Evolutionary conservation across 2,797 vertebrate genomes (phyloP), one percentile per base, ranked within the genome.

Genomic region (Pteropus rufus): DNA sequence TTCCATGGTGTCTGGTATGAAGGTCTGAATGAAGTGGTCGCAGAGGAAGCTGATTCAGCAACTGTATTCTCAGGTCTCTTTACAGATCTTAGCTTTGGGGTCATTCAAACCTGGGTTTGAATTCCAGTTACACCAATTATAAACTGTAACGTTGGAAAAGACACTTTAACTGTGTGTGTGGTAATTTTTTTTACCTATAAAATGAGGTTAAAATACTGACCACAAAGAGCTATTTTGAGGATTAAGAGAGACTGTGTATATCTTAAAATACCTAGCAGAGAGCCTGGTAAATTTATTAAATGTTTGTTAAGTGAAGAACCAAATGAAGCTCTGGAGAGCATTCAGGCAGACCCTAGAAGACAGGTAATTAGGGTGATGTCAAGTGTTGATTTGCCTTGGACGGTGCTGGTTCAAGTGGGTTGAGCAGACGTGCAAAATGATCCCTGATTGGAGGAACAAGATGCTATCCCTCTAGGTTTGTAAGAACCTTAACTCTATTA

Each of bases 1-100:
- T 94, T 77, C 72, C 18, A 3, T 10, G 2, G 21, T 88, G 67
- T 76, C 69, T 82, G 16, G 15, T 41, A 64, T 11, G 39, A 70
- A 75, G 54, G 65, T 94, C 44, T 82, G 81, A 92, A 92, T 65
- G 31, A 94, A 93, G 52, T 65, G 31, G 73, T 24, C 14, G 29
- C 29, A 46, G 36, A 91, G 58, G 56, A 46, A 85, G 19, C 49
- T 82, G 65, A 95, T 88, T 95, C 49, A 90, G 84, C 72, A 90
- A 31, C 24, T 84, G 7, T 16, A 24, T 85, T 82, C 16, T 29
- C 39, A 56, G 36, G 60, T 52, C 3, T 75, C 67, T 46, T 64
- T 91, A 41, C 0, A 62, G 39, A 87, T 8, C 46, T 73, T 89
- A 31, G 29, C 26, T 89, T 15, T 82, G 58, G 72, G 29, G 46